These are phyloP conservation scores for Bombus ignitus DNA, from an alignment of 1,140 invertebrate genomes.

Conservation along the genomic window DNA sequence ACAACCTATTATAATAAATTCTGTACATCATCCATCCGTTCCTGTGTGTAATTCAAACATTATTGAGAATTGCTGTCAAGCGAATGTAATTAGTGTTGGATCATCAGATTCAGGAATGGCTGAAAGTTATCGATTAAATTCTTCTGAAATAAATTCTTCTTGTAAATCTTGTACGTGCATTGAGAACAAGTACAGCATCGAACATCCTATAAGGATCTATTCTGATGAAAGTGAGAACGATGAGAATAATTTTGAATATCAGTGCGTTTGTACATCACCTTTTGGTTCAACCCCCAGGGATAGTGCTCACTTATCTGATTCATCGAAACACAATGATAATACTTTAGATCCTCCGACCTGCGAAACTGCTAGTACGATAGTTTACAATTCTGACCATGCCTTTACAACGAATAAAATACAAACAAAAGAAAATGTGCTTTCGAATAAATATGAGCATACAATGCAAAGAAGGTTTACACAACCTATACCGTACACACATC, in stretches of 20 bases:
- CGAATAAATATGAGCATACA: constrained; percentile 18
- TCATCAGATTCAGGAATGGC: constrained; percentile 93
- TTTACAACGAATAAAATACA: neutral
- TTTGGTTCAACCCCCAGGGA: constrained; percentile 87
- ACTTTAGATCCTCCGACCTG: neutral
- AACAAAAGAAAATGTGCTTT: constrained; percentile 8
- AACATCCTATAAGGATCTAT: constrained; percentile 51
- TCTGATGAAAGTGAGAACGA: constrained; percentile 84
- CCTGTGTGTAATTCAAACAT: neutral
- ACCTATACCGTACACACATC: constrained; percentile 66
- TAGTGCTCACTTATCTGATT: constrained; percentile 56
- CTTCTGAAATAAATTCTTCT: constrained; percentile 73
- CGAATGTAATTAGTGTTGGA: constrained; percentile 73
- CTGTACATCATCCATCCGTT: neutral
- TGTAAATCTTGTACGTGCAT: constrained; percentile 67
- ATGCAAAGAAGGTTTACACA: constrained; percentile 66
- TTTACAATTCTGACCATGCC: too few species aligned
- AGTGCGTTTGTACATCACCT: constrained; percentile 88
- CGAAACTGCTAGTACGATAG: neutral
- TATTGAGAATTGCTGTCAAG: neutral
- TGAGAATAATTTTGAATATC: constrained; percentile 86
- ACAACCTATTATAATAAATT: neutral
- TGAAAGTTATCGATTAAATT: constrained; percentile 85
- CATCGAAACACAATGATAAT: constrained; percentile 56
- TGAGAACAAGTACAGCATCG: constrained; percentile 46